phyloP scores from a whole-genome alignment of 2,888 invertebrate genomes.

The Drosophila buzzatii region DNA sequence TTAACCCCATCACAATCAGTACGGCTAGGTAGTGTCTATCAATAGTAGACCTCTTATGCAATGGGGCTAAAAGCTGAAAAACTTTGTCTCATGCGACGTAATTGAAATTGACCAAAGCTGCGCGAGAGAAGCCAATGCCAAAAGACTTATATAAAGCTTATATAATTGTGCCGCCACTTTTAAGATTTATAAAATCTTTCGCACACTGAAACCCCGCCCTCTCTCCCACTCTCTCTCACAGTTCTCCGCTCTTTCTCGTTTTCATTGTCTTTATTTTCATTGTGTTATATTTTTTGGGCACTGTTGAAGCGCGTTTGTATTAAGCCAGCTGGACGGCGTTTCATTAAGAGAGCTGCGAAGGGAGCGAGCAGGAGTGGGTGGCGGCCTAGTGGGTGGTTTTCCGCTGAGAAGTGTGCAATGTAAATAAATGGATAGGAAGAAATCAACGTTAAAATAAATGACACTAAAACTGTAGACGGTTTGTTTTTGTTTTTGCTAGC shows the following conservation, averaged over 20 bases:
- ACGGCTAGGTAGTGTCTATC: not conserved
- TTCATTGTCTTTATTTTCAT: slow-evolving; percentile 9
- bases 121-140: slow-evolving; percentile 33
- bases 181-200: slow-evolving; percentile 71
- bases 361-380: not conserved
- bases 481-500: slow-evolving; percentile 25
- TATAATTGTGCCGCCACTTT: slow-evolving; percentile 77
- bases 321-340: slow-evolving; percentile 76
- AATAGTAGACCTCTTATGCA: slow-evolving; percentile 52
- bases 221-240: not conserved
- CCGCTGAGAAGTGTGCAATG: slow-evolving; percentile 77
- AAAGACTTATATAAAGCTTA: slow-evolving; percentile 72
- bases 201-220: not conserved
- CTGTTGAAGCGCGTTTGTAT: slow-evolving; percentile 58
- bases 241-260: not conserved
- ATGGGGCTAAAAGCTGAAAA: slow-evolving; percentile 48
- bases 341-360: slow-evolving; percentile 56
- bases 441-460: slow-evolving; percentile 83
- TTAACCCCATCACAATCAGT: slow-evolving; percentile 12
- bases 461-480: slow-evolving; percentile 82
- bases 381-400: slow-evolving; percentile 9
- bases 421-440: slow-evolving; percentile 82
- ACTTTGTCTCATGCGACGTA: slow-evolving; percentile 48
- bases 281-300: slow-evolving; percentile 38
- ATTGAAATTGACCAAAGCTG: slow-evolving; percentile 67